Evolutionary conservation across 2,888 invertebrate genomes (phyloP).

Genomic region (Orthosia gracilis): DNA sequence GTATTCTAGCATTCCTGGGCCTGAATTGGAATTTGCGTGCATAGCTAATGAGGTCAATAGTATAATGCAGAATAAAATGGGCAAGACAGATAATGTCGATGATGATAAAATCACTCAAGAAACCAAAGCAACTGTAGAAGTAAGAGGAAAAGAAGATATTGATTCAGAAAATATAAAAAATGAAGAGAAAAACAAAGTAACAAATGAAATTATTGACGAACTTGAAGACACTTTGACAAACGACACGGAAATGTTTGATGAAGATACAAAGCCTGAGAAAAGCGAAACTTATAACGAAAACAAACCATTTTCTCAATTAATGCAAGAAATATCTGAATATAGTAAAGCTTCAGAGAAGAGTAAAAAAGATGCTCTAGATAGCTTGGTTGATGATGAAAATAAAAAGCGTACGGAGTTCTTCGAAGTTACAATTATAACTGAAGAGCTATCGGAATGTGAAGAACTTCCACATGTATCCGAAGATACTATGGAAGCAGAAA

Average conservation of each 20-base stretch:
- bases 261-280: constrained; percentile 52
- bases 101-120: constrained; percentile 50
- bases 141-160: constrained; percentile 24
- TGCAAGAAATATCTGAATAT: constrained; percentile 72
- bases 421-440: constrained; percentile 82
- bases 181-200: constrained; percentile 46
- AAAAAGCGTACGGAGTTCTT: constrained; percentile 70
- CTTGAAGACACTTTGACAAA: constrained; percentile 50
- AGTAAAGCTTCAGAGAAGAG: constrained; percentile 70
- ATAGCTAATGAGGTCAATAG: constrained; percentile 71
- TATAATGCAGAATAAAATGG: constrained; percentile 44
- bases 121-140: constrained; percentile 36
- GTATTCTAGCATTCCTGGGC: constrained; percentile 87
- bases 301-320: constrained; percentile 70
- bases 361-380: constrained; percentile 58
- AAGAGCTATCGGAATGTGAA: constrained; percentile 81
- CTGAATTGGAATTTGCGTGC: constrained; percentile 89
- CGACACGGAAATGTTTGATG: constrained; percentile 49
- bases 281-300: constrained; percentile 68
- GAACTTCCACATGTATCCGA: constrained; percentile 54
- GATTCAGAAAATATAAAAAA: constrained; percentile 27
- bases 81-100: constrained; percentile 50
- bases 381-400: constrained; percentile 61
- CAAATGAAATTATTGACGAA: constrained; percentile 47
- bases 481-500: constrained; percentile 17